Evolutionary conservation across 2,113 vertebrate genomes (phyloP).

Genomic region (Rhabdornis inornatus): DNA sequence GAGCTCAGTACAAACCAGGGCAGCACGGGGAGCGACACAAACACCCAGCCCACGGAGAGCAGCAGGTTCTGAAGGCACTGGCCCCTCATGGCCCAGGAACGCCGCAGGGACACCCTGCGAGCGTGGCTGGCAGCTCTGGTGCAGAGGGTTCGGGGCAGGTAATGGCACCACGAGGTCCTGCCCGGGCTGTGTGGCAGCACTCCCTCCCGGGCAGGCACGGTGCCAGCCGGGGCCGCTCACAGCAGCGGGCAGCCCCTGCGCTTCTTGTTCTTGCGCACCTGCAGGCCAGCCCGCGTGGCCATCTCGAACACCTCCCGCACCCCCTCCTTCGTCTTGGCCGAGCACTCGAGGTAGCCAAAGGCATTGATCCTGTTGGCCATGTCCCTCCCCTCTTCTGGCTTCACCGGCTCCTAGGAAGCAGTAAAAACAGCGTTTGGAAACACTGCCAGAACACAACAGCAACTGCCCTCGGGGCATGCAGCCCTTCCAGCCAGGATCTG

Average conservation of each 20-base stretch:
- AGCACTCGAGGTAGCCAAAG: conserved; percentile 97
- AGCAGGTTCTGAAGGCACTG: neutral
- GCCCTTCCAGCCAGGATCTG: accelerated
- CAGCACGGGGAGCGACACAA: neutral
- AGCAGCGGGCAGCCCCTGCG: conserved; percentile 86
- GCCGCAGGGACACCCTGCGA: accelerated
- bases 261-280: conserved; percentile 93
- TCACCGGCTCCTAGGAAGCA: conserved; percentile 86
- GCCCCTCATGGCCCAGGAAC: neutral
- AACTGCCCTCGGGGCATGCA: neutral
- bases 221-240: conserved; percentile 56
- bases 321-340: conserved; percentile 96
- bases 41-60: neutral
- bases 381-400: conserved; percentile 92
- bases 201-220: neutral
- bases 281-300: conserved; percentile 93
- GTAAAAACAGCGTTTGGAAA: neutral
- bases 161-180: neutral
- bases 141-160: neutral
- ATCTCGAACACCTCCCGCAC: conserved; percentile 98
- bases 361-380: conserved; percentile 97
- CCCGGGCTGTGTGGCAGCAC: neutral
- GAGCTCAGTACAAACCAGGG: neutral
- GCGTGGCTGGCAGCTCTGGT: neutral
- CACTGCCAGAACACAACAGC: neutral